These are phyloP conservation scores for Diabrotica undecimpunctata DNA, from an alignment of 1,140 invertebrate species.

Conservation along the genomic window DNA sequence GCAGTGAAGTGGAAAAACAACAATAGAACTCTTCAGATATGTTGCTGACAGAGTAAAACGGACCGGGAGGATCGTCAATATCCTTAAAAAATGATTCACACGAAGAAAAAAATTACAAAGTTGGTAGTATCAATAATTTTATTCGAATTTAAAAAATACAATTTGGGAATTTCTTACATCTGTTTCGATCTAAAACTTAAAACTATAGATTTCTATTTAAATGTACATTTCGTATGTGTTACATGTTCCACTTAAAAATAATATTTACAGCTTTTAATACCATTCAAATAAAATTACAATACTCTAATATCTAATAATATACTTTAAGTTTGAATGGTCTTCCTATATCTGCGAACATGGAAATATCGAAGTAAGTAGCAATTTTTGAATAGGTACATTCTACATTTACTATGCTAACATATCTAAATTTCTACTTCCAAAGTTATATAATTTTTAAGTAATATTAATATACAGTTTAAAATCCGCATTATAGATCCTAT, in stretches of 20 bases:
- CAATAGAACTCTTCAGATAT: too few species aligned
- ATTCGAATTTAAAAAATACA: slow-evolving; percentile 13
- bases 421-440: not conserved
- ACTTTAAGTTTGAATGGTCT: not conserved
- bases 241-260: slow-evolving; percentile 6
- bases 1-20: too few species aligned
- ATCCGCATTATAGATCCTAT: not conserved
- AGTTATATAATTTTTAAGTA: not conserved
- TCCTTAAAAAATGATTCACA: too few species aligned
- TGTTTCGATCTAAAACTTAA: not conserved
- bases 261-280: slow-evolving; percentile 3
- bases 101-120: not conserved
- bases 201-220: not conserved
- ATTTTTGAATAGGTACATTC: not conserved
- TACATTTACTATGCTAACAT: not conserved
- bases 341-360: not conserved
- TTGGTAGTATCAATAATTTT: slow-evolving; percentile 10
- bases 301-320: not conserved
- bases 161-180: slow-evolving; percentile 3
- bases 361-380: not conserved
- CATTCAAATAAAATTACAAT: slow-evolving; percentile 13
- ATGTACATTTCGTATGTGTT: slow-evolving; percentile 8
- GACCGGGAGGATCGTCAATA: too few species aligned
- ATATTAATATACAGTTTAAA: not conserved
- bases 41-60: too few species aligned